phyloP scores from a whole-genome alignment of 2,113 vertebrate species.

The Nycticorax nycticorax region DNA sequence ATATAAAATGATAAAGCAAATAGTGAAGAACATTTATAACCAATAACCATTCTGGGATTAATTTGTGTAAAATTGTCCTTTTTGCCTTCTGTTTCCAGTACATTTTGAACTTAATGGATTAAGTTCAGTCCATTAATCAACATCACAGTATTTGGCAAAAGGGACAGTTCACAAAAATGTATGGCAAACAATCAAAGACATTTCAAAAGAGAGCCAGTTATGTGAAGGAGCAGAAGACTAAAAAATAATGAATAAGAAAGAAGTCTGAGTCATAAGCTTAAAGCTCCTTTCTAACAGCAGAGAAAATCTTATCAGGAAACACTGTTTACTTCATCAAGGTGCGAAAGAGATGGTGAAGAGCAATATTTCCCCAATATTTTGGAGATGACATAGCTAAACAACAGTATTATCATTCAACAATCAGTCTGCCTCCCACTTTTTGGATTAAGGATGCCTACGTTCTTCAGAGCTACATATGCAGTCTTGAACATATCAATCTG shows the following conservation, averaged over 20 bases:
- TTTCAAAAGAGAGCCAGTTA: background rate
- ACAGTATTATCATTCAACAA: background rate
- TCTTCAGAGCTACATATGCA: background rate
- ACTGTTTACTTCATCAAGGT: background rate
- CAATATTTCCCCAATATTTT: background rate
- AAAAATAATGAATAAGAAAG: background rate
- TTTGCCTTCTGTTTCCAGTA: background rate
- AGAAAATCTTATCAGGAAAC: background rate
- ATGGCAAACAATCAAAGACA: background rate
- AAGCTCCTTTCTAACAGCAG: background rate
- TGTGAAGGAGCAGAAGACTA: background rate
- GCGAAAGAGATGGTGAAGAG: background rate
- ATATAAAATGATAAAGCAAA: constrained; percentile 26
- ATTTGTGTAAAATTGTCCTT: background rate
- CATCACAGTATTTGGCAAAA: background rate
- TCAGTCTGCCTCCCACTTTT: background rate
- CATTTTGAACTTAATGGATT: background rate
- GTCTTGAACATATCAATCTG: background rate
- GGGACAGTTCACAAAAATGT: background rate
- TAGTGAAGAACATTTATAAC: background rate
- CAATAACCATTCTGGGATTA: background rate
- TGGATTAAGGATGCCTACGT: background rate
- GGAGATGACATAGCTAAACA: background rate
- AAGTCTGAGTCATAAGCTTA: background rate
- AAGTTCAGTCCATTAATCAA: background rate